A percentile compares a stretch with the other conserved stretches of the same genome.
Evolutionary conservation across 1,140 invertebrate genomes (phyloP).

Genomic region (Agrypnia vestita): DNA sequence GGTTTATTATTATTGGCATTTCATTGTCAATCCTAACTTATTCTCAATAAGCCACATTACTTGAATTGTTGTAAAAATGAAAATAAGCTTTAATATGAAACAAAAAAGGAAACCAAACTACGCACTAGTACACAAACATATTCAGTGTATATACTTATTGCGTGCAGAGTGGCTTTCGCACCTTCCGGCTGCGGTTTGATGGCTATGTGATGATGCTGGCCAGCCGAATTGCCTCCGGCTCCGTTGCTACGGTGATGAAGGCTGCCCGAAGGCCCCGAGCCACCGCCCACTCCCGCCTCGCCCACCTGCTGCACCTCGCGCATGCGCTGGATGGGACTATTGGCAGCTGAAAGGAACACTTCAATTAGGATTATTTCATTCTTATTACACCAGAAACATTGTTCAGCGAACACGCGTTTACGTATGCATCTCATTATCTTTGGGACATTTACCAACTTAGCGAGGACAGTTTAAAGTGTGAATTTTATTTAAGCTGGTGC

Average conservation of each 20-base stretch:
- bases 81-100: too few relatives aligned
- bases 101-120: too few relatives aligned
- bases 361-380: not conserved
- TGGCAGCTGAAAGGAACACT: constrained; percentile 47
- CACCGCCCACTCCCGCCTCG: constrained; percentile 43
- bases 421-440: too few relatives aligned
- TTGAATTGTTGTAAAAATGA: too few relatives aligned
- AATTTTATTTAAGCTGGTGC: too few relatives aligned
- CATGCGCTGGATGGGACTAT: constrained; percentile 55
- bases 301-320: constrained; percentile 51
- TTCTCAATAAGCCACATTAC: too few relatives aligned
- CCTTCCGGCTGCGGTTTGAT: constrained; percentile 58
- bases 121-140: too few relatives aligned
- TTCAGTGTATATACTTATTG: constrained; percentile 47
- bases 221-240: not conserved
- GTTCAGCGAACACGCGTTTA: too few relatives aligned
- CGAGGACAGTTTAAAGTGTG: too few relatives aligned
- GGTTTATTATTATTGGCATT: too few relatives aligned
- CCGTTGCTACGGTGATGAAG: not conserved
- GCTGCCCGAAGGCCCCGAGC: constrained; percentile 11
- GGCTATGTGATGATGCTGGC: constrained; percentile 53
- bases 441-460: too few relatives aligned
- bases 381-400: not conserved
- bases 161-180: constrained; percentile 48
- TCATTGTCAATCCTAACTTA: too few relatives aligned